phyloP scores from a whole-genome alignment of 2,888 invertebrate genomes.

The Acanthopleura granulata region DNA sequence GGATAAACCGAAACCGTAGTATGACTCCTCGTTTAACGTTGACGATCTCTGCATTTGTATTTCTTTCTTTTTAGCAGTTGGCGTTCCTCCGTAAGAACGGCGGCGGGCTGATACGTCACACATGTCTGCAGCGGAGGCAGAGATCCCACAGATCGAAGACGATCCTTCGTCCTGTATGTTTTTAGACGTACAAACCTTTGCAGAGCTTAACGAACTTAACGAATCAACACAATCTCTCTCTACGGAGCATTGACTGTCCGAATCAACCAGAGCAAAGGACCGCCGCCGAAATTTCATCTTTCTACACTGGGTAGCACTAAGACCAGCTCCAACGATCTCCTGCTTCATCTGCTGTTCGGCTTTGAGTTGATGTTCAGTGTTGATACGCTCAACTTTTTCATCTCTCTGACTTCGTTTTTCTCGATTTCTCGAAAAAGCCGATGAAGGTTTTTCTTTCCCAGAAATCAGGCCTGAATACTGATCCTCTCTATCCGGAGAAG shows the following conservation, averaged over 20 bases:
- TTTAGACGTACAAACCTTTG: neutral
- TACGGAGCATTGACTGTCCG: neutral
- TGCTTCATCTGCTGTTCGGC: neutral
- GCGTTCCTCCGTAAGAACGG: neutral
- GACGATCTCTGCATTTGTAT: neutral
- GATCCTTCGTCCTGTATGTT: neutral
- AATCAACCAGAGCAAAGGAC: neutral
- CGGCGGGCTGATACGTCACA: neutral
- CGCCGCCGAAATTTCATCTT: neutral
- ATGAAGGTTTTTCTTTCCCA: neutral
- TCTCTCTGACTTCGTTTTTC: neutral
- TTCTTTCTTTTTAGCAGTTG: neutral
- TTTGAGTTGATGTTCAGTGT: neutral
- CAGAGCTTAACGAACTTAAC: neutral
- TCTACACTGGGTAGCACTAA: neutral
- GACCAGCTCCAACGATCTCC: neutral
- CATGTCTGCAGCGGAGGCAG: neutral
- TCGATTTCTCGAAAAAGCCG: neutral
- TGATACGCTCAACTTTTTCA: neutral
- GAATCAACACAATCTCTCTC: neutral
- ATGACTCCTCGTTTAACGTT: constrained; percentile 30
- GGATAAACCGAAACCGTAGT: constrained; percentile 37
- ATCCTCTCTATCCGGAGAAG: neutral
- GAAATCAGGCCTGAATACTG: neutral
- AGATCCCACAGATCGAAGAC: neutral